Conservation (phyloP, 2,888 invertebrate species). For the Erebia palarica region DNA sequence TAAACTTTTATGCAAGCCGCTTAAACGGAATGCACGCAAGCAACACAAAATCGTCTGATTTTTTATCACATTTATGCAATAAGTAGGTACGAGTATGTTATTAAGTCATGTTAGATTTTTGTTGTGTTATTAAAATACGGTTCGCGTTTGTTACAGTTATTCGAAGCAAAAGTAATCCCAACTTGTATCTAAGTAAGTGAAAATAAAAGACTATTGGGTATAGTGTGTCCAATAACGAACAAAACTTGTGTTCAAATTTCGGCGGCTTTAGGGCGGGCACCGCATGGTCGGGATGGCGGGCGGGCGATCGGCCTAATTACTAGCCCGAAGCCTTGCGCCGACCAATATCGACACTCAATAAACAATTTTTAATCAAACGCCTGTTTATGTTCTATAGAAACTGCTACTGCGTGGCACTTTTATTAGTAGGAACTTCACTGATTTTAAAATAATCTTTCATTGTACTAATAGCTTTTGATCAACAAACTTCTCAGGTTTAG, state of each 20-base stretch:
- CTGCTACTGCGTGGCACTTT: not conserved
- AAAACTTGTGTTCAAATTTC: conserved; percentile 36
- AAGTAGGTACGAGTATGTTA: no score
- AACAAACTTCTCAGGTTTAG: no score
- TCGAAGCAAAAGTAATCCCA: not conserved
- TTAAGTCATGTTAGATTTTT: no score
- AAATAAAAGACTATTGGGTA: not conserved
- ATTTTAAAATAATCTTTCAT: no score
- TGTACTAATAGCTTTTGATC: no score
- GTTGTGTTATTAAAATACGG: no score
- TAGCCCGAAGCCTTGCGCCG: conserved; percentile 27
- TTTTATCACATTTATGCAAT: no score
- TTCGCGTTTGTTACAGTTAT: no score
- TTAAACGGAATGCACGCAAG: no score
- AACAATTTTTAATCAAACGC: conserved; percentile 8
- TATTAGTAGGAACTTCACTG: not conserved
- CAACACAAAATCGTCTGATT: no score
- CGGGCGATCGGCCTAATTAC: conserved; percentile 36
- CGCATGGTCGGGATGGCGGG: conserved; percentile 32
- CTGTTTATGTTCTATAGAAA: conserved; percentile 1
- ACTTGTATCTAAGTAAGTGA: not conserved
- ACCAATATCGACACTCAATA: conserved; percentile 10
- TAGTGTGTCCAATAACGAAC: conserved; percentile 14
- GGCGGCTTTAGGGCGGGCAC: conserved; percentile 25
- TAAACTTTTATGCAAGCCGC: no score